Evolutionary conservation across 2,797 vertebrate genomes (phyloP), one percentile per base, ranked within the genome.

Genomic region (Spinus pinus): DNA sequence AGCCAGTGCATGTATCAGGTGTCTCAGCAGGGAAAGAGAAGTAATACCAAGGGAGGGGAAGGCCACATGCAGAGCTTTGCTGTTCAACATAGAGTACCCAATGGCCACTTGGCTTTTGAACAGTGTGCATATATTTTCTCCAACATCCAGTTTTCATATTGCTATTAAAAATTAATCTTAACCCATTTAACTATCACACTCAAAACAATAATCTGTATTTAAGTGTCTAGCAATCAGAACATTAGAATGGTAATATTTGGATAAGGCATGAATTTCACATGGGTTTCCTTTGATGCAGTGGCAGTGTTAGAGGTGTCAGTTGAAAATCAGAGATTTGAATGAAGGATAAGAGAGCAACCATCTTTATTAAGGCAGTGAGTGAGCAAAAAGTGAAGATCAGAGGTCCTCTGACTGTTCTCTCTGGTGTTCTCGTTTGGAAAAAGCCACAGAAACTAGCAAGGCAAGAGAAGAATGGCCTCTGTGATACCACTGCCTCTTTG

Each of bases 51-150:
- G 35, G n/a, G 17, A 74, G 15, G 6, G n/a, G 33, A 42, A 25
- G 23, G 39, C 20, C 30, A 14, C 14, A 20, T 0, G 0, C 11
- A 9, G 15, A 16, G 49, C 33, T 62, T 80, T 0, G 0, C 30
- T 33, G 30, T 24, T 65, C 24, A 41, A 16, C 27, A 9, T 11
- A 20, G n/a, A 41, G 12, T 18, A 25, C 7, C 30, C n/a, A 17
- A 3, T 12, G 41, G 33, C 21, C n/a, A 10, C 23, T n/a, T 72
- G 23, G 8, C 39, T 90, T 79, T 50, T 22, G 3, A 70, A 44
- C 3, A 10, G 3, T 3, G 0, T 42, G 16, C 18, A 4, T 37
- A 2, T 31, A 21, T 44, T 69, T 17, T 75, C 23, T 62, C 16
- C 44, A 61, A 23, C 28, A 58, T 33, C 30, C 8, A 49, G 6